Conservation (phyloP, 2,113 vertebrate species). For the Labrus mixtus region DNA sequence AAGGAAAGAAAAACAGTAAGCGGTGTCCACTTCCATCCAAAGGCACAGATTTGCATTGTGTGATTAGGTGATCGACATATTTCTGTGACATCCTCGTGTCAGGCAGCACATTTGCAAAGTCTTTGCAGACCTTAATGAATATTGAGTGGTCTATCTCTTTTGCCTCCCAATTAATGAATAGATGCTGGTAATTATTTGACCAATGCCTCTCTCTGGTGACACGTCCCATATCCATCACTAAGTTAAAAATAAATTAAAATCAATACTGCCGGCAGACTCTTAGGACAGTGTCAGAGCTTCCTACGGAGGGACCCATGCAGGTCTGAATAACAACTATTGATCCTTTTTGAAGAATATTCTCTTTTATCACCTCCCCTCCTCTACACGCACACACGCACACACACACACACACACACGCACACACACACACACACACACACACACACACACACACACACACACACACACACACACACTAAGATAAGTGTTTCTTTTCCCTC, state of each 20-base stretch:
- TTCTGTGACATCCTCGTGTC: slow-evolving; percentile 73
- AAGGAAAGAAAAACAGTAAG: background rate
- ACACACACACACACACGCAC: slow-evolving; percentile 47
- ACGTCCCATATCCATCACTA: slow-evolving; percentile 87
- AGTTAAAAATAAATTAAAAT: slow-evolving; percentile 89
- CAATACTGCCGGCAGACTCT: slow-evolving; percentile 80
- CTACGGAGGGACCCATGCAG: slow-evolving; percentile 74
- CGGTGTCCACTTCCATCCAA: slow-evolving; percentile 27
- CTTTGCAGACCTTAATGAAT: slow-evolving; percentile 83
- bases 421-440: slow-evolving; percentile 48
- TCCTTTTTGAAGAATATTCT: slow-evolving; percentile 84
- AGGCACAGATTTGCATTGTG: slow-evolving; percentile 63
- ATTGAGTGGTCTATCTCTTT: slow-evolving; percentile 84
- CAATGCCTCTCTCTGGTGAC: slow-evolving; percentile 79
- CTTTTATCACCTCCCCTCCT: slow-evolving; percentile 81
- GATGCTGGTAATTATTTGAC: slow-evolving; percentile 86
- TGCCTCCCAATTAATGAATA: slow-evolving; percentile 85
- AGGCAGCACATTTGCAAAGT: slow-evolving; percentile 77
- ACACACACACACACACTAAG: slow-evolving; percentile 53
- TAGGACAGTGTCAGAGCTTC: slow-evolving; percentile 78
- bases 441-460: slow-evolving; percentile 49
- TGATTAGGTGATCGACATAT: slow-evolving; percentile 77
- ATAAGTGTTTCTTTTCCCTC: slow-evolving; percentile 74
- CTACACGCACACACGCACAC: slow-evolving; percentile 53
- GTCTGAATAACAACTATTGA: slow-evolving; percentile 87